Evolutionary conservation across 2,797 vertebrate species (phyloP).

Genomic region (Sebastiscus tertius): DNA sequence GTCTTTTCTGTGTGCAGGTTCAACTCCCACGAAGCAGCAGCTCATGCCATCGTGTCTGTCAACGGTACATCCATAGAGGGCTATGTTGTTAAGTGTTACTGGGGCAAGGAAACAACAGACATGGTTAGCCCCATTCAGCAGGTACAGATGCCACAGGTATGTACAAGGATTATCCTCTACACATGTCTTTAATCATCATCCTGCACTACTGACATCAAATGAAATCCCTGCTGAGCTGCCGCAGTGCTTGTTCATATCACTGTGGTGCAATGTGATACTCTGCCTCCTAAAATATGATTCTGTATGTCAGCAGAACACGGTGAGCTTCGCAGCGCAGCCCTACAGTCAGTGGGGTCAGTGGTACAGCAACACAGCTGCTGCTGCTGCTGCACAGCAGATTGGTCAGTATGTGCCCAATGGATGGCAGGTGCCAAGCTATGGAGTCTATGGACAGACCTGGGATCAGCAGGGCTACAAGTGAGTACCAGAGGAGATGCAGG

Average conservation of each 20-base stretch:
- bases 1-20: conserved; percentile 79
- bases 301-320: conserved; percentile 87
- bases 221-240: not conserved
- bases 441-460: conserved; percentile 95
- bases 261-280: conserved; percentile 16
- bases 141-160: conserved; percentile 85
- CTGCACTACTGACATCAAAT: not conserved
- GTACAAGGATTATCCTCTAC: not conserved
- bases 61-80: conserved; percentile 95
- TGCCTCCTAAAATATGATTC: conserved; percentile 32
- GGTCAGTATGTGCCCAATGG: conserved; percentile 95
- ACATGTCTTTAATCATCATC: not conserved
- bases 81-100: conserved; percentile 95
- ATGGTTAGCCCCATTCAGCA: conserved; percentile 92
- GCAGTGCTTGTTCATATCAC: not conserved
- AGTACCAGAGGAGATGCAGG: conserved; percentile 58
- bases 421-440: conserved; percentile 94
- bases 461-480: conserved; percentile 96
- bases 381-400: conserved; percentile 84
- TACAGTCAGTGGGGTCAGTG: conserved; percentile 97
- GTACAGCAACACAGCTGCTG: conserved; percentile 86
- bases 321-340: conserved; percentile 90
- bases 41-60: conserved; percentile 97
- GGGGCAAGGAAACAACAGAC: conserved; percentile 97
- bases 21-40: conserved; percentile 93